Evolutionary conservation across 2,888 invertebrate genomes (phyloP), one percentile per base, ranked within the genome.

Genomic region (Orthosia gracilis): DNA sequence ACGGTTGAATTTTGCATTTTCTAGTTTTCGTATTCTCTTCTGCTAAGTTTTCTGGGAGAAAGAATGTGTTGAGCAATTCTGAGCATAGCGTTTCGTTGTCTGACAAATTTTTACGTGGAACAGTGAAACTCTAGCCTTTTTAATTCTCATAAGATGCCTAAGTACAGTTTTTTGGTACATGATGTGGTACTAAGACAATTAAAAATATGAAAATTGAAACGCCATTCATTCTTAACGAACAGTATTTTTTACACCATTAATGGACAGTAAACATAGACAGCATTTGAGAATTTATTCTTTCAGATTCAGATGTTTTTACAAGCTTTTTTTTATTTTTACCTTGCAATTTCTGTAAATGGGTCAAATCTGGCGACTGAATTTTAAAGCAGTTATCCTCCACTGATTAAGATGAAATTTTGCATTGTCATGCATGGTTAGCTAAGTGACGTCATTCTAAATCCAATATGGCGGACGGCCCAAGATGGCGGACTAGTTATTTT

Each of bases 1-100:
- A 80, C 71, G 77, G 80, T 45, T 75, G 79, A 78, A 62, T 85
- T 75, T 85, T 76, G 78, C 74, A 83, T 75, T 64, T 61, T 70
- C 59, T 66, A 40, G 55, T 65, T 57, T 47, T n/a, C 50, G 57
- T 67, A 54, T 74, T 76, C 69, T 68, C 75, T 71, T 76, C 69
- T 73, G 55, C 45, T 52, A 71, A 75, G 73, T 79, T 73, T 71
- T 65, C 47, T 59, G n/a, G 0, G 26, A 49, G 17, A 58, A 70
- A 75, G 69, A 77, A 50, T 63, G 70, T 58, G 61, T 54, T 68
- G 54, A 74, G 67, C 77, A 77, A 84, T 84, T 81, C 67, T 75
- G 64, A 62, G 61, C 67, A 64, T 72, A 68, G 50, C 21, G 72
- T 67, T 69, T 61, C 61, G 52, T 66, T 55, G 61, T 73, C 50